Percentiles rank a stretch among this genome's conserved stretches.
These are phyloP conservation scores for Drosophila mayaguana DNA, from an alignment of 2,888 invertebrate species.

Conservation along the genomic window DNA sequence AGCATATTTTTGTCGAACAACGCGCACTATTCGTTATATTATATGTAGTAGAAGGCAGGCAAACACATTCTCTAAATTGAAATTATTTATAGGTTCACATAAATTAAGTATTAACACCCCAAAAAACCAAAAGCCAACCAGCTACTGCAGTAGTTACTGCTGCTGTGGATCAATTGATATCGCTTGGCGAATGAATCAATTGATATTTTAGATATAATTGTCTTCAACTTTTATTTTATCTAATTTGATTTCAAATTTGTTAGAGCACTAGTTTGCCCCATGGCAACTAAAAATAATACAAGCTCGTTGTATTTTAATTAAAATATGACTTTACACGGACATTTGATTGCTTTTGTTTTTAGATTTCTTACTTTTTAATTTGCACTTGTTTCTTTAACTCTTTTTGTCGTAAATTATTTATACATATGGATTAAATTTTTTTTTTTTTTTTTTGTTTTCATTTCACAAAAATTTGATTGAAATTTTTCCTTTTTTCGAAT, in stretches of 20 bases:
- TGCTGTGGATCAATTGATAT: neutral
- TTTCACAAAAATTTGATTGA: neutral
- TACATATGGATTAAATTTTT: slow-evolving; percentile 9
- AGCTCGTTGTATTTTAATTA: slow-evolving; percentile 12
- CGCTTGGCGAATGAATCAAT: neutral
- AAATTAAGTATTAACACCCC: slow-evolving; percentile 79
- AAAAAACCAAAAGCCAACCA: slow-evolving; percentile 22
- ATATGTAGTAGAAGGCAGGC: slow-evolving; percentile 59
- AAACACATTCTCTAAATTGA: slow-evolving; percentile 76
- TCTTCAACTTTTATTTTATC: neutral
- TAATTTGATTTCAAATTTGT: neutral
- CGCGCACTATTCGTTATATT: slow-evolving; percentile 73
- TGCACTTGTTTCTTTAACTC: neutral
- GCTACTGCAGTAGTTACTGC: slow-evolving; percentile 45
- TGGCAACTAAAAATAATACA: slow-evolving; percentile 18
- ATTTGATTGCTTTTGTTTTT: neutral
- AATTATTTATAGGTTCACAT: slow-evolving; percentile 83
- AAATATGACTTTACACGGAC: too few relatives aligned
- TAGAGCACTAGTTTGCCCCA: neutral
- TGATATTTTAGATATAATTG: neutral
- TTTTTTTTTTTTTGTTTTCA: neutral
- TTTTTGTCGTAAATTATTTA: slow-evolving; percentile 27
- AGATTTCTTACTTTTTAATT: neutral
- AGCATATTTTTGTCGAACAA: slow-evolving; percentile 74
- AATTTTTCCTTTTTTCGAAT: neutral